Evolutionary conservation across 2,888 invertebrate genomes (phyloP), one percentile per base, ranked within the genome.

Genomic region (Sericinus montela): DNA sequence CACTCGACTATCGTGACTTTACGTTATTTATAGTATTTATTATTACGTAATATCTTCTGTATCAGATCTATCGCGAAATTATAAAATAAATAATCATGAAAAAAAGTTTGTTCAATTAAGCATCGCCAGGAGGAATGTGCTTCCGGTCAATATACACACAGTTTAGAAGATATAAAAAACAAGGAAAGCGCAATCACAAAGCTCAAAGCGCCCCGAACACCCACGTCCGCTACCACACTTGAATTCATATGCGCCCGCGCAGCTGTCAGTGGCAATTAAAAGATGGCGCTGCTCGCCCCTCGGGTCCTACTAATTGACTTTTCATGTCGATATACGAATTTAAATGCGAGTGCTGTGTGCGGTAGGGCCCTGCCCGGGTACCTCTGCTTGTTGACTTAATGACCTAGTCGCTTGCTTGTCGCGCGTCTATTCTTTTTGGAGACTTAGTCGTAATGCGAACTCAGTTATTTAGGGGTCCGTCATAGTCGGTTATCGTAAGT

Each of bases 231-330:
- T 23, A 72, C 72, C 72, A 74, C 72, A 65, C 54, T 41, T 56
- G 56, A 54, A 58, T 56, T 50, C 59, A 61, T 59, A 62, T 75
- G 80, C 80, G 81, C 75, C 52, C 54, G 70, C 80, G 81, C 83
- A 80, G 66, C 75, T 78, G 82, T 80, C 80, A 62, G 53, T 53
- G 56, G 69, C 81, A 81, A 84, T 83, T 84, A 82, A 79, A 65
- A 81, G 74, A 79, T 80, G 82, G 81, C 82, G 75, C 75, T 66
- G 52, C 52, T 46, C 65, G 65, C 73, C 70, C 67, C 67, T 63
- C 66, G 57, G 64, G 60, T 67, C 62, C 65, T 66, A 72, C 88
- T 89, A 89, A 89, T 89, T 89, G 88, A 89, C 79, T 89, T 89
- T 88, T 86, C 87, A 81, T 89, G 89, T 89, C 67, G 63, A 63